phyloP scores from a whole-genome alignment of 1,140 invertebrate genomes.

The Drosophila ananassae region DNA sequence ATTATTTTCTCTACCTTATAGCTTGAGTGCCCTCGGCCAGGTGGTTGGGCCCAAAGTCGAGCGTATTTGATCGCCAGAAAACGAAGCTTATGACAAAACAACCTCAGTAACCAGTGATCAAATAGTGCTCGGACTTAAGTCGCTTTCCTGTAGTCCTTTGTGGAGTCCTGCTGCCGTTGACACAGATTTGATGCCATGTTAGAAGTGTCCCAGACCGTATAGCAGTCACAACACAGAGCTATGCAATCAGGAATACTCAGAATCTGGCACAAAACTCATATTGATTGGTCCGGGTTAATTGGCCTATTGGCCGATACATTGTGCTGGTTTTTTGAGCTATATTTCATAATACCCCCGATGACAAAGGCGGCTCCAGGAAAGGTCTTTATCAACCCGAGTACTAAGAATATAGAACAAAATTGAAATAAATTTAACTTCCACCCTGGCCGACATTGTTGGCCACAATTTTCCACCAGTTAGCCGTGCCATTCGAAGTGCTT shows the following conservation, averaged over 20 bases:
- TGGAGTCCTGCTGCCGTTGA: background rate
- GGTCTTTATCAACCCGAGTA: conserved; percentile 58
- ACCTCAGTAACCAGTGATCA: conserved; percentile 56
- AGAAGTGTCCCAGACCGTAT: conserved; percentile 62
- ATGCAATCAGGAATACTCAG: conserved; percentile 71
- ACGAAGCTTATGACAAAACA: conserved; percentile 29
- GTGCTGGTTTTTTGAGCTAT: conserved; percentile 38
- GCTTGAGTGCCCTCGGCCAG: conserved; percentile 40
- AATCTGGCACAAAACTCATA: conserved; percentile 40
- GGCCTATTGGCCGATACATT: background rate
- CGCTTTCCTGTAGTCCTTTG: background rate
- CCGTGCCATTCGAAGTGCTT: conserved; percentile 29
- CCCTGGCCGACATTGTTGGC: conserved; percentile 31
- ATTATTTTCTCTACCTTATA: conserved; percentile 72
- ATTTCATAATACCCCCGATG: conserved; percentile 59
- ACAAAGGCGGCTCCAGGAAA: conserved; percentile 36
- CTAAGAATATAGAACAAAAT: conserved; percentile 49
- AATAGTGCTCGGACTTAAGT: conserved; percentile 24
- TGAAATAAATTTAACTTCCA: conserved; percentile 20
- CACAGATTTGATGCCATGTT: conserved; percentile 32
- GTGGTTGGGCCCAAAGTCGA: conserved; percentile 13
- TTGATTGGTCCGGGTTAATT: background rate
- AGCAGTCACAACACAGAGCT: conserved; percentile 34
- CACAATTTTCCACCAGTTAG: conserved; percentile 35
- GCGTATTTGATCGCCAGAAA: conserved; percentile 50